These are phyloP conservation scores for Pachypeltis micranthus DNA, from an alignment of 1,140 invertebrate genomes.

Conservation along the genomic window DNA sequence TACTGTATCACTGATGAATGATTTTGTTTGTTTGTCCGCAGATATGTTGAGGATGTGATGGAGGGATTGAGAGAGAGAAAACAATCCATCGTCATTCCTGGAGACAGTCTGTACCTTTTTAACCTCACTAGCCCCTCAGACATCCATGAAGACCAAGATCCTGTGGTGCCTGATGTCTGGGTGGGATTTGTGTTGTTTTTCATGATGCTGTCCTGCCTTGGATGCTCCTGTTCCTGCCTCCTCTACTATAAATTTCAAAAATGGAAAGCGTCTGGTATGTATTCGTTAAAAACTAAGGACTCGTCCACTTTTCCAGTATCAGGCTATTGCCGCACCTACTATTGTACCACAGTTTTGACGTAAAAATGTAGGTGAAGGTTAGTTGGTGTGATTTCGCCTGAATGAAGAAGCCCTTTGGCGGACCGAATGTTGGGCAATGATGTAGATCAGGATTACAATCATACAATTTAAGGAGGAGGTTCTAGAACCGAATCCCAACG, in stretches of 20 bases:
- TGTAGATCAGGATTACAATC: too few relatives aligned
- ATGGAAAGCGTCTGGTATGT: conserved; percentile 51
- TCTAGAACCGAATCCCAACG: too few relatives aligned
- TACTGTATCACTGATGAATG: too few relatives aligned
- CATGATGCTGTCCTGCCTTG: conserved; percentile 45
- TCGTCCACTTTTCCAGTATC: too few relatives aligned
- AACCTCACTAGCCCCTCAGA: neutral
- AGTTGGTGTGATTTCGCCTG: too few relatives aligned
- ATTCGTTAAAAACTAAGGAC: too few relatives aligned
- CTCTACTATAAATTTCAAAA: conserved; percentile 51
- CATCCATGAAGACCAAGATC: neutral
- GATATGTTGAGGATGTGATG: neutral
- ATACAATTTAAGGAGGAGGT: too few relatives aligned
- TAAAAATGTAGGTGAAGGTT: too few relatives aligned
- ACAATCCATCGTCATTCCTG: neutral
- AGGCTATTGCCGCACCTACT: too few relatives aligned
- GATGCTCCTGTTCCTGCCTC: conserved; percentile 47
- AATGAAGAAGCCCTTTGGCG: too few relatives aligned
- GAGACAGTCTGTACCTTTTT: neutral
- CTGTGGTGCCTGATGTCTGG: conserved; percentile 40
- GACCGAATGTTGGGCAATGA: too few relatives aligned
- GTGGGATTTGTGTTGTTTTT: conserved; percentile 46
- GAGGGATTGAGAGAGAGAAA: neutral
- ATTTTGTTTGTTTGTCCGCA: neutral
- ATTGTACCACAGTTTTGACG: too few relatives aligned